Percentiles rank a stretch among this genome's conserved stretches.
These are phyloP conservation scores for Lanistes nyassanus DNA, from an alignment of 1,140 invertebrate genomes.

Conservation along the genomic window DNA sequence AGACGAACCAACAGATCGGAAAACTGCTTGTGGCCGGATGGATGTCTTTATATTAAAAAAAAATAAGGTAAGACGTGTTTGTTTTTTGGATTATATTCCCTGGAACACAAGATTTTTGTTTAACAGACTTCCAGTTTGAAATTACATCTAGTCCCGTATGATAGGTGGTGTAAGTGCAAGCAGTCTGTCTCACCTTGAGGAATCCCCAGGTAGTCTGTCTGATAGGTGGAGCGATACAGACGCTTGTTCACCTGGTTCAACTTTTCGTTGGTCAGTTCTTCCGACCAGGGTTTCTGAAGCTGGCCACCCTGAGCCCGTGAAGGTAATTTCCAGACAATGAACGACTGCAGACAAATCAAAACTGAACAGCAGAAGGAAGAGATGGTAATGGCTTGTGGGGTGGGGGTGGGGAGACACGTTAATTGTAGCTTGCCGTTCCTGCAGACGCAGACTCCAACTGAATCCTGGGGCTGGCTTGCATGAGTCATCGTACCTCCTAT, in stretches of 20 bases:
- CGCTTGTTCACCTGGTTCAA: conserved; percentile 56
- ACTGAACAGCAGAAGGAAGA: background rate
- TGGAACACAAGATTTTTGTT: no score
- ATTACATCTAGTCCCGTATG: no score
- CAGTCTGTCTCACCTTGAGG: conserved; percentile 50
- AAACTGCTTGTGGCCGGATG: no score
- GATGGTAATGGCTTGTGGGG: background rate
- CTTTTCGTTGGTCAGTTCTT: conserved; percentile 55
- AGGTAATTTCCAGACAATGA: conserved; percentile 60
- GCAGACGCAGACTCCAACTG: no score
- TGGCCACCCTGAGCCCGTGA: conserved; percentile 29
- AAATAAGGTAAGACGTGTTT: no score
- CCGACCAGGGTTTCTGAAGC: conserved; percentile 37
- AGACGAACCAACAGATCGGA: background rate
- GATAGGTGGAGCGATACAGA: conserved; percentile 56
- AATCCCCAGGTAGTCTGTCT: conserved; percentile 57
- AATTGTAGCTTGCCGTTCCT: no score
- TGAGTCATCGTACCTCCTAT: no score
- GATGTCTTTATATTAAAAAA: no score
- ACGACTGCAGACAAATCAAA: conserved; percentile 41
- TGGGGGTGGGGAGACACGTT: no score
- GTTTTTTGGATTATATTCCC: no score
- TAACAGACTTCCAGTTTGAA: no score
- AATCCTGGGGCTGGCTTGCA: no score
- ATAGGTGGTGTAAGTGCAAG: background rate